Conservation (phyloP, 2,888 invertebrate species). For the Gryllus longicercus region DNA sequence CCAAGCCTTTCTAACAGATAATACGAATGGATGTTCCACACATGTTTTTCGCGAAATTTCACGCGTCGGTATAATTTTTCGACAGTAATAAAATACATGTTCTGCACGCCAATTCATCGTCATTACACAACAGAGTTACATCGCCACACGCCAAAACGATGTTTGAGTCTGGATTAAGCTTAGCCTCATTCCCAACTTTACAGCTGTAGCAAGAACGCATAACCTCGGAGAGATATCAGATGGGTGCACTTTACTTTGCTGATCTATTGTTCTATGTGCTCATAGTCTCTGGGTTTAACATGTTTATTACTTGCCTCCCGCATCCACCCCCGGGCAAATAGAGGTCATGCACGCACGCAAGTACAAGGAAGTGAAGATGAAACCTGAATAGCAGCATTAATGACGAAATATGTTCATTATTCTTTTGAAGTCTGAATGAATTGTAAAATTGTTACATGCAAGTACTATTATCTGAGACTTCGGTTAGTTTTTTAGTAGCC, state of each 20-base stretch:
- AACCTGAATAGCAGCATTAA: too few species aligned
- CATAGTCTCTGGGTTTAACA: neutral
- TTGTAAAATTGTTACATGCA: too few species aligned
- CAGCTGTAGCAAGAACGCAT: neutral
- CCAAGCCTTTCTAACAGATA: neutral
- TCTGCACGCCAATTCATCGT: neutral
- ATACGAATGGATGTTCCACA: too few species aligned
- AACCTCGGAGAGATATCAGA: neutral
- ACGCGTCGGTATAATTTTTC: neutral
- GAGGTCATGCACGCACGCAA: too few species aligned
- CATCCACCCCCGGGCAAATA: too few species aligned
- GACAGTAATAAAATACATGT: neutral
- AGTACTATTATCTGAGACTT: too few species aligned
- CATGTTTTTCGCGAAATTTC: too few species aligned
- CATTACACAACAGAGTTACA: constrained; percentile 1
- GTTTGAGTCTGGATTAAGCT: neutral
- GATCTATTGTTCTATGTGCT: constrained; percentile 17
- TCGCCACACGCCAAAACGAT: neutral
- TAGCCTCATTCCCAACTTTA: neutral
- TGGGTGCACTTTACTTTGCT: neutral
- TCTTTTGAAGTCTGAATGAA: too few species aligned
- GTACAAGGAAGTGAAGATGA: too few species aligned
- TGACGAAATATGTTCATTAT: too few species aligned
- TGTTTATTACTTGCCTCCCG: neutral
- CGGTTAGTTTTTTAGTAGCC: too few species aligned